A percentile compares a stretch with the other conserved stretches of the same genome.
These are phyloP conservation scores for Philonicus albiceps DNA, from an alignment of 2,888 invertebrate species.

Conservation along the genomic window DNA sequence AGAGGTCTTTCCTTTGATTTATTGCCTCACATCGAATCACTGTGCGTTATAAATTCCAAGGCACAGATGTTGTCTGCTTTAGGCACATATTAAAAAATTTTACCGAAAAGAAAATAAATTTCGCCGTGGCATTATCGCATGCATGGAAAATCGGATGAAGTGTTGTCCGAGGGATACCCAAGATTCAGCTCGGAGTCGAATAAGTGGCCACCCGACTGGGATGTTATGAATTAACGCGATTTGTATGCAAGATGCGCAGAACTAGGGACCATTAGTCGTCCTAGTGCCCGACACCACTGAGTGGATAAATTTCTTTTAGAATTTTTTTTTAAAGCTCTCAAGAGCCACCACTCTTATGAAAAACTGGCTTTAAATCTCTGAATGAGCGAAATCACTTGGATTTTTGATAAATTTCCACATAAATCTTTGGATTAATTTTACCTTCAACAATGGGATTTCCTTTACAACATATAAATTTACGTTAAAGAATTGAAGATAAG, in stretches of 20 bases:
- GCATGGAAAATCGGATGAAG: constrained; percentile 1
- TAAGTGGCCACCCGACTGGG: neutral
- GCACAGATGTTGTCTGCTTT: constrained; percentile 30
- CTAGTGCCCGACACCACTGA: neutral
- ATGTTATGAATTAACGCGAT: constrained; percentile 26
- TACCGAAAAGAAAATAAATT: constrained; percentile 24
- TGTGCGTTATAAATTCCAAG: constrained; percentile 34
- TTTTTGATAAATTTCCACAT: neutral
- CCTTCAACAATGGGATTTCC: neutral
- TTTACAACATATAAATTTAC: neutral
- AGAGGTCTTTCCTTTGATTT: constrained; percentile 22
- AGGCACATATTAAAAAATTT: constrained; percentile 34
- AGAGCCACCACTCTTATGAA: neutral
- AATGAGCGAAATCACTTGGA: neutral
- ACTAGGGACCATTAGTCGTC: neutral
- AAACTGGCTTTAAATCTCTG: neutral
- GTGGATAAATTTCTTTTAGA: neutral
- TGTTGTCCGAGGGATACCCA: neutral
- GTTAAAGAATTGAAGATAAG: neutral
- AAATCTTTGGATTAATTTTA: neutral
- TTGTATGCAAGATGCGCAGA: constrained; percentile 21
- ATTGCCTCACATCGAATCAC: constrained; percentile 39
- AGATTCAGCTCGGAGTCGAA: neutral
- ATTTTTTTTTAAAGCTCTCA: neutral
- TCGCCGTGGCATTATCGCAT: neutral